Conservation (phyloP, 2,797 vertebrate species). For the Pampus argenteus region DNA sequence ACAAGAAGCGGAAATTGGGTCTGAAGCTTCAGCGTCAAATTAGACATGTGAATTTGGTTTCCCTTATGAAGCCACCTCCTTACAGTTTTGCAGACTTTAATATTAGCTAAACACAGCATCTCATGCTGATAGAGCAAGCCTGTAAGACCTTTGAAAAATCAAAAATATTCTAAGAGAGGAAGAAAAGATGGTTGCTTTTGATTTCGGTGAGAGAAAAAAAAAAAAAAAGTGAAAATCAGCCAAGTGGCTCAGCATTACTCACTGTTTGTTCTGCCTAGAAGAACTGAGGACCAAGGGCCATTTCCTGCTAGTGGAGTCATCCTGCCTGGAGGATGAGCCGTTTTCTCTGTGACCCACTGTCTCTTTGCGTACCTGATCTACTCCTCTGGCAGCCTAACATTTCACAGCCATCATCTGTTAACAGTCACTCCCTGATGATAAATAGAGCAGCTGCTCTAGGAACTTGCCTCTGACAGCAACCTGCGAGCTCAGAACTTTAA, state of each 20-base stretch:
- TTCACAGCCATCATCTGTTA: constrained; percentile 66
- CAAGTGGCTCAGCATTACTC: constrained; percentile 59
- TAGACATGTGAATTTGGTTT: constrained; percentile 60
- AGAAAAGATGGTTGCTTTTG: constrained; percentile 57
- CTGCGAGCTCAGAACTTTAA: constrained; percentile 72
- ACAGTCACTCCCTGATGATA: constrained; percentile 62
- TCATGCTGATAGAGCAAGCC: constrained; percentile 35
- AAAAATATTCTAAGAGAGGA: constrained; percentile 47
- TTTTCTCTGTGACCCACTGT: constrained; percentile 51
- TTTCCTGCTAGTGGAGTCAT: constrained; percentile 64
- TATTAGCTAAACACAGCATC: constrained; percentile 42
- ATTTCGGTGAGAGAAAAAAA: constrained; percentile 63
- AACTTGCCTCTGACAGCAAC: constrained; percentile 66
- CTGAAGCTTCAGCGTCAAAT: constrained; percentile 67
- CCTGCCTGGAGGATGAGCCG: constrained; percentile 46
- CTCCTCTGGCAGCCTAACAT: constrained; percentile 62
- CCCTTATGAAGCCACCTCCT: constrained; percentile 35
- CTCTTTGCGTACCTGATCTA: constrained; percentile 58
- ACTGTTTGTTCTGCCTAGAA: constrained; percentile 63
- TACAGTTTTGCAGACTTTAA: constrained; percentile 41
- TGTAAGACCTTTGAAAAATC: constrained; percentile 46
- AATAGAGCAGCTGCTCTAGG: constrained; percentile 70
- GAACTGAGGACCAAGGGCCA: constrained; percentile 56
- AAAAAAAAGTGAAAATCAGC: constrained; percentile 62
- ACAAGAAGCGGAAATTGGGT: constrained; percentile 77